Evolutionary conservation across 2,113 vertebrate species (phyloP), one percentile per base, ranked within the genome.

Genomic region (Rhabdomys dilectus): DNA sequence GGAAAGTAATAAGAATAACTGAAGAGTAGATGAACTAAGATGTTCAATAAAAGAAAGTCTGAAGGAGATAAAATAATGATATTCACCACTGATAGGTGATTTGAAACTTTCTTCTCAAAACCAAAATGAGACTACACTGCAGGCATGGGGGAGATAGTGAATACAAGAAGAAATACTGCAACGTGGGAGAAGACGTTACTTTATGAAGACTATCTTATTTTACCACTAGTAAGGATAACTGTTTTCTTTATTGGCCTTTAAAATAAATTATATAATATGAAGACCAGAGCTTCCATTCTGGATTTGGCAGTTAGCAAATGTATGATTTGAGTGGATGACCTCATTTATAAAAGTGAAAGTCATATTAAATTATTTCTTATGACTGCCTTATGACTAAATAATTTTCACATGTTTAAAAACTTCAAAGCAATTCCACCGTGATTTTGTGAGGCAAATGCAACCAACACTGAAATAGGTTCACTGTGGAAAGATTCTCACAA

Each of bases 331-430:
- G 70, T 29, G 81, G n/a, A 21, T 36, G 70, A 93, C 19, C 92
- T 94, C 51, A 88, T 36, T 92, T 94, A 26, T 75, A 85, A 89
- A 92, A 91, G 29, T 39, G 19, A 93, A 90, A 95, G 90, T 36
- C 39, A 86, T 11, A 78, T 64, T 53, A 88, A 93, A 73, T 70
- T 89, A 70, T 77, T 92, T 72, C 42, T 95, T 53, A 78, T 94
- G 89, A 91, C 58, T 92, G 66, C 39, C 36, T 84, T 93, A 80
- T 22, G 21, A 89, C 0, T 70, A 22, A 45, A 58, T 93, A 87
- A 89, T 77, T 93, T 72, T 97, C 13, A 36, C 87, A 95, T 48
- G 34, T 53, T 78, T 45, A 5, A 96, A 90, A 90, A 92, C 85
- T 24, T 64, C 62, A 91, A 73, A 84, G 93, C 48, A 88, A 92